Base-by-base conservation (phyloP, 2,888 invertebrate genomes). In the Lacanobia oleracea region DNA sequence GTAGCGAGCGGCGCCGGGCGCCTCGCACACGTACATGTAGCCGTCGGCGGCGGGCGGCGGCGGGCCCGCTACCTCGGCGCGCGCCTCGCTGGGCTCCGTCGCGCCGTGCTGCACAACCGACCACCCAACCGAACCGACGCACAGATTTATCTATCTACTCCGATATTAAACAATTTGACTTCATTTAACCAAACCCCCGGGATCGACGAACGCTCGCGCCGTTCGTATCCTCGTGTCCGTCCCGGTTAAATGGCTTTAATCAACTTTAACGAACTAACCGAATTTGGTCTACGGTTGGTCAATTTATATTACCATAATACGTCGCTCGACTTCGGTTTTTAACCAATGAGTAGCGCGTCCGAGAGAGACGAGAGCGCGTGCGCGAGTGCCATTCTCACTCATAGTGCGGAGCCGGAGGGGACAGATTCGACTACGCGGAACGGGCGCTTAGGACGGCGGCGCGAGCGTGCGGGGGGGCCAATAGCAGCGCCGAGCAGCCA, bases 211-310 rank as follows among this genome's bases (percentile, higher is more conserved):
- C 93, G 93, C 92, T 92, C 92, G 94, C 94, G 91, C 94, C 95
- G 95, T 94, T 91, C 94, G 95, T 92, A 92, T 93, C 94, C 93
- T 92, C 92, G 94, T 92, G 93, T 91, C 92, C 94, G 94, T 93
- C 92, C 94, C 93, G 94, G 94, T 95, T 96, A 96, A 96, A 96
- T 96, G 96, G 93, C 96, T 96, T 95, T 96, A 96, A 96, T 96
- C 96, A 96, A 94, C 96, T 95, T 95, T 96, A 96, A 95, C 96
- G 95, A 96, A 96, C 96, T 96, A 96, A 96, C 95, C 93, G 93
- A 95, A 94, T 95, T 95, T 94, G 94, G 90, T 92, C 95, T 93
- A 91, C 94, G 95, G 96, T 96, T 96, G 96, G 96, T 94, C 96
- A 96, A 96, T 96, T 96, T 96, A 96, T 96, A 96, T 96, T 96